Evolutionary conservation across 2,888 invertebrate genomes (phyloP), one percentile per base, ranked within the genome.

Genomic region (Drosophila hamatofila): DNA sequence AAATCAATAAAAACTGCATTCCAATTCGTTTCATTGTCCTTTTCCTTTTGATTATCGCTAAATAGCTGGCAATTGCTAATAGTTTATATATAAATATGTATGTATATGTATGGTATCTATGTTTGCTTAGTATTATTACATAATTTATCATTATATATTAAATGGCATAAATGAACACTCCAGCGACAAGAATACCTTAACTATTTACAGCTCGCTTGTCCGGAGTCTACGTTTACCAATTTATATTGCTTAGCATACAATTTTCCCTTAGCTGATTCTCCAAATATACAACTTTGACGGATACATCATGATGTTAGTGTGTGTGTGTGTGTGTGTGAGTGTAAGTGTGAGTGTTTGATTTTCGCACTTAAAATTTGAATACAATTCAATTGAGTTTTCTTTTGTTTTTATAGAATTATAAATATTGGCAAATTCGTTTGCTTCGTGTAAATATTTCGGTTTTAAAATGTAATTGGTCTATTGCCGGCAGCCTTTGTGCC

Each of bases 221-320:
- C 52, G 75, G 75, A 75, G 58, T 71, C 80, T 72, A 82, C 80
- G 58, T 68, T 70, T 78, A 73, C 57, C 57, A 75, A 70, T 64
- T 48, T 82, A 83, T 83, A 88, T 89, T 85, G 85, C 89, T 89
- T 88, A 82, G 80, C 79, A 80, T 83, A 80, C 87, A 78, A 72
- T 64, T 75, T 70, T 62, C 75, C 58, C 37, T 39, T 73, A 65
- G 72, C 78, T 72, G 73, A 54, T 65, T 78, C 72, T 75, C 57
- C 69, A 80, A 66, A 82, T 84, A 81, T 86, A 84, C 75, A 78
- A 78, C 75, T 79, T 75, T 87, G 88, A 85, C 88, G 85, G 84
- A 84, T 78, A 48, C 74, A 67, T 46, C 61, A 55, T 64, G 66
- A 55, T 72, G 41, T 64, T 37, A 71, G 33, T 18, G 25, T 72